Evolutionary conservation across 1,140 invertebrate species (phyloP).

Genomic region (Coelopa frigida): DNA sequence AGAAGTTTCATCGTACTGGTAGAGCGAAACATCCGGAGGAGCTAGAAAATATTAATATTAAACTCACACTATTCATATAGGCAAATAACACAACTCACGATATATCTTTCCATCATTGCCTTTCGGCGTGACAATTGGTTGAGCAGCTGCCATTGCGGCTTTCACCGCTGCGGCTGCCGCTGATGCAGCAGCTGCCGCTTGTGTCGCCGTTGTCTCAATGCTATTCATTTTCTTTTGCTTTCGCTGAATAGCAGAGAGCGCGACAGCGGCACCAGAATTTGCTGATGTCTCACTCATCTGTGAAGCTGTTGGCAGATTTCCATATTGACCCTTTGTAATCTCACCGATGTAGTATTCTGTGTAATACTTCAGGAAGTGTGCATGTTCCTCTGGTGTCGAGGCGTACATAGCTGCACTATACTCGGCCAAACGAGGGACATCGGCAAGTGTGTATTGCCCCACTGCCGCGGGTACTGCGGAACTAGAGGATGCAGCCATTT

Average conservation of each 20-base stretch:
- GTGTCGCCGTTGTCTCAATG: slow-evolving; percentile 33
- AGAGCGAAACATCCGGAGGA: slow-evolving; percentile 82
- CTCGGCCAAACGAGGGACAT: slow-evolving; percentile 67
- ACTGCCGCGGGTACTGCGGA: slow-evolving; percentile 10
- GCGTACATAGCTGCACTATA: slow-evolving; percentile 73
- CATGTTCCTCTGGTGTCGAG: slow-evolving; percentile 63
- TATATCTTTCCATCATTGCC: slow-evolving; percentile 60
- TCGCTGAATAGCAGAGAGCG: slow-evolving; percentile 71
- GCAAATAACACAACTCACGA: slow-evolving; percentile 48
- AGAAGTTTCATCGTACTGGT: slow-evolving; percentile 90
- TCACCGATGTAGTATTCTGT: slow-evolving; percentile 73
- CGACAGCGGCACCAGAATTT: slow-evolving; percentile 83
- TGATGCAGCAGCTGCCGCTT: slow-evolving; percentile 34
- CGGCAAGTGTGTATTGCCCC: slow-evolving; percentile 54
- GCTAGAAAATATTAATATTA: slow-evolving; percentile 46
- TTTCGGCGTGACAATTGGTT: slow-evolving; percentile 43
- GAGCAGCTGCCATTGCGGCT: slow-evolving; percentile 28
- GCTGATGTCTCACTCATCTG: slow-evolving; percentile 53
- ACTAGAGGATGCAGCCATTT: slow-evolving; percentile 5
- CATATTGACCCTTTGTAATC: slow-evolving; percentile 53
- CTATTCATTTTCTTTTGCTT: slow-evolving; percentile 42
- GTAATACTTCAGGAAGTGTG: slow-evolving; percentile 70
- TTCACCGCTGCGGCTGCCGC: slow-evolving; percentile 31
- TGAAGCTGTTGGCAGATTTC: slow-evolving; percentile 40
- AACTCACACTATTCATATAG: background rate